Evolutionary conservation across 2,888 invertebrate species (phyloP).

Genomic region (Congeria kusceri): DNA sequence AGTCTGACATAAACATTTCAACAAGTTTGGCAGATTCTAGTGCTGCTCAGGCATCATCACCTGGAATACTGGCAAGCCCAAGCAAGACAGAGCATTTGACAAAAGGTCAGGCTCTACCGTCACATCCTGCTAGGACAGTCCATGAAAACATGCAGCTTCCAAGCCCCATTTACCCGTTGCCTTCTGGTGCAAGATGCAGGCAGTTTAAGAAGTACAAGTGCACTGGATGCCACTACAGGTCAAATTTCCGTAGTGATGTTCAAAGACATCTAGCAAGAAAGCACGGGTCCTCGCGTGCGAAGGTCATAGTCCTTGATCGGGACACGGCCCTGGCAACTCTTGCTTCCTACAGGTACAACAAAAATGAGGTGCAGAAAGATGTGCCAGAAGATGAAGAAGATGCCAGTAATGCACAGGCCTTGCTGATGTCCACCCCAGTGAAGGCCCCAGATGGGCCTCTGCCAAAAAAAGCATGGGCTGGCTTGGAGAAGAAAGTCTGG

Average conservation of each 20-base stretch:
- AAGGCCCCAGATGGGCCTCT: conserved; percentile 19
- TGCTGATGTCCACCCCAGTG: neutral
- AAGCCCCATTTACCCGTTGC: too few relatives aligned
- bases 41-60: neutral
- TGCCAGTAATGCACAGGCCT: conserved; percentile 5
- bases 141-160: neutral
- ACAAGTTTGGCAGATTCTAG: neutral
- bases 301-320: conserved; percentile 72
- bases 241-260: conserved; percentile 99
- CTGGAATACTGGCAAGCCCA: neutral
- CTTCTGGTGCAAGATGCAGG: neutral
- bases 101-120: neutral
- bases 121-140: neutral
- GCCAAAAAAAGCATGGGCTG: conserved; percentile 37
- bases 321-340: conserved; percentile 76
- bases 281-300: conserved; percentile 71
- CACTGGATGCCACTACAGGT: conserved; percentile 95
- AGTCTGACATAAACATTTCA: neutral
- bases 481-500: conserved; percentile 85
- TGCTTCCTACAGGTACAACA: conserved; percentile 69
- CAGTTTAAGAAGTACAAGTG: conserved; percentile 90
- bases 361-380: conserved; percentile 6
- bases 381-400: neutral
- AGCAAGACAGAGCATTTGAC: neutral
- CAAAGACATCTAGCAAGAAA: conserved; percentile 94